Percentiles rank a stretch among this genome's conserved stretches.
Conservation (phyloP, 2,888 invertebrate species). For the Rhagonycha lutea region DNA sequence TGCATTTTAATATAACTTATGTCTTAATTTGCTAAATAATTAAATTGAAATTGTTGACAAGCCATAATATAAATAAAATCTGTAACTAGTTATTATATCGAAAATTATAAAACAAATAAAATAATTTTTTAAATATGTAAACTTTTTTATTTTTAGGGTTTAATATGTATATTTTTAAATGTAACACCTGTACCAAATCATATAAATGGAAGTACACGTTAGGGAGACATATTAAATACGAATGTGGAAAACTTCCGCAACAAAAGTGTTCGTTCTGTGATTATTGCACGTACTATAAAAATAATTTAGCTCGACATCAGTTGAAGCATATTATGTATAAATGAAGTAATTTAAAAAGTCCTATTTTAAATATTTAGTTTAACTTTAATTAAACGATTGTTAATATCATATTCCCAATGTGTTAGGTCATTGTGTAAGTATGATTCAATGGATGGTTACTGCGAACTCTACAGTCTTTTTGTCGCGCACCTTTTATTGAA, state of each 20-base stretch:
- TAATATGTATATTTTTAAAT: conserved; percentile 54
- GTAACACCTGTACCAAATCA: conserved; percentile 71
- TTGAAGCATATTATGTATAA: not conserved
- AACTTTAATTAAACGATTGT: not conserved
- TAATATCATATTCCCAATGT: not conserved
- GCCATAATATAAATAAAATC: not conserved
- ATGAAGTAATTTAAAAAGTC: not conserved
- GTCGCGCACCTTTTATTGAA: too few species aligned
- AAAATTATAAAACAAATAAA: not conserved
- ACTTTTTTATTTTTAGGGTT: not conserved
- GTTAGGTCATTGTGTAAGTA: too few species aligned
- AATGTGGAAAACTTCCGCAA: conserved; percentile 59
- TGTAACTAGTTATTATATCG: not conserved
- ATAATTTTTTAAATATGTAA: not conserved
- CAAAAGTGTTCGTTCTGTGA: conserved; percentile 6
- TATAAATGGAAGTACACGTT: conserved; percentile 74
- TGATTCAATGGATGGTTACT: too few species aligned
- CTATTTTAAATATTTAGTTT: conserved; percentile 9
- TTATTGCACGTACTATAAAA: conserved; percentile 13
- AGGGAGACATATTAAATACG: conserved; percentile 71
- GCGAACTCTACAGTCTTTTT: too few species aligned
- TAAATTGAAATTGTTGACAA: not conserved
- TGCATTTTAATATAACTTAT: not conserved
- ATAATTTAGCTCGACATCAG: conserved; percentile 12
- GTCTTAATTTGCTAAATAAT: not conserved